phyloP scores from a whole-genome alignment of 2,888 invertebrate genomes.

The Kryphioiulus occultus region DNA sequence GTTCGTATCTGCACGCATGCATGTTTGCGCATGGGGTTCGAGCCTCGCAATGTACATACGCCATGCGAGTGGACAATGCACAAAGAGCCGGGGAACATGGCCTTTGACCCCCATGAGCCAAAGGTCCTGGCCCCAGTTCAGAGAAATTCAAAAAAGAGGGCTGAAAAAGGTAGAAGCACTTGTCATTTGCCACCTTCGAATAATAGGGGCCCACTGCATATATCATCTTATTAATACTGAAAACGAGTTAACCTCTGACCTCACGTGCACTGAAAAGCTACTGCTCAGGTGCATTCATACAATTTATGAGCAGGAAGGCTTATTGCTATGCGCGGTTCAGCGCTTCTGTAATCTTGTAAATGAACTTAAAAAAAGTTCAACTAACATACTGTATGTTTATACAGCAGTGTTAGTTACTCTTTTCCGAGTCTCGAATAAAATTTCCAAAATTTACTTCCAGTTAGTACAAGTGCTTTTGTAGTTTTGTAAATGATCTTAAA shows the following conservation, averaged over 20 bases:
- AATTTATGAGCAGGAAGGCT: too few species aligned
- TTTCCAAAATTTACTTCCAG: too few species aligned
- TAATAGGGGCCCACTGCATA: background rate
- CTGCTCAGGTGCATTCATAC: too few species aligned
- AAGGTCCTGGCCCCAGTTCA: conserved; percentile 45
- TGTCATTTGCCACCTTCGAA: background rate
- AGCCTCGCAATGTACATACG: background rate
- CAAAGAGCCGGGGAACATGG: background rate
- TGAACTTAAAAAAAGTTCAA: too few species aligned
- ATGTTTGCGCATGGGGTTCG: background rate
- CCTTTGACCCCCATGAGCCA: conserved; percentile 44
- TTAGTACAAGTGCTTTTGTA: too few species aligned
- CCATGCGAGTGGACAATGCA: conserved; percentile 4
- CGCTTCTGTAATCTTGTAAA: too few species aligned
- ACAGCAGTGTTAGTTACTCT: too few species aligned
- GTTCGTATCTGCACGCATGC: background rate
- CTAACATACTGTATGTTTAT: too few species aligned
- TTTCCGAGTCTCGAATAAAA: too few species aligned
- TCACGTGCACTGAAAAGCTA: background rate
- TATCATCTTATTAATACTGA: conserved; percentile 21
- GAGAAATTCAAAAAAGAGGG: background rate
- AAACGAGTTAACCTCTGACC: background rate
- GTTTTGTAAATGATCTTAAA: too few species aligned
- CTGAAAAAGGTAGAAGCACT: conserved; percentile 25
- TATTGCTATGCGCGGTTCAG: too few species aligned